Evolutionary conservation across 2,888 invertebrate genomes (phyloP).

Genomic region (Drosophila suboccidentalis): DNA sequence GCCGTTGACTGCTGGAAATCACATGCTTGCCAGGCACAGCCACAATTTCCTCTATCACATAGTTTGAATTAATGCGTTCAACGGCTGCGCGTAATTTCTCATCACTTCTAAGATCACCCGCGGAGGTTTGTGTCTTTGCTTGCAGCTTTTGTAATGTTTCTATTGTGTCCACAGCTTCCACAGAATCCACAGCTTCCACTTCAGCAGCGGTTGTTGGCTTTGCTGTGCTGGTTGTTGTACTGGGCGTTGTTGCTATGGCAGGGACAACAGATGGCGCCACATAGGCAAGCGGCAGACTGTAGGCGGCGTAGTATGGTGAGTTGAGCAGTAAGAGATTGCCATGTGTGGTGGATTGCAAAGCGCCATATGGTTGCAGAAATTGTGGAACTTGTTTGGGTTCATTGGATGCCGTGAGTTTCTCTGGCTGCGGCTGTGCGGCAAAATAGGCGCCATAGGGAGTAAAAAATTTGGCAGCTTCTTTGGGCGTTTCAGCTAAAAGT

Average conservation of each 20-base stretch:
- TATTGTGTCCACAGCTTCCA: slow-evolving; percentile 35
- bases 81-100: slow-evolving; percentile 76
- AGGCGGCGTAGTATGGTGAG: slow-evolving; percentile 59
- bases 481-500: background rate
- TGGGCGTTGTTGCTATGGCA: slow-evolving; percentile 6
- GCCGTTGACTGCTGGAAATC: slow-evolving; percentile 49
- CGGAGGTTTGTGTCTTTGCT: slow-evolving; percentile 62
- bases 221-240: slow-evolving; percentile 53
- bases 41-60: slow-evolving; percentile 83
- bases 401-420: slow-evolving; percentile 33
- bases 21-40: slow-evolving; percentile 79
- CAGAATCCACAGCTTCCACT: slow-evolving; percentile 9
- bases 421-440: slow-evolving; percentile 21
- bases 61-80: slow-evolving; percentile 81
- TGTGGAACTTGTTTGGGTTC: slow-evolving; percentile 22
- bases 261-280: slow-evolving; percentile 57
- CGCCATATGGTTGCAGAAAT: slow-evolving; percentile 43
- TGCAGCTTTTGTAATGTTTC: slow-evolving; percentile 65
- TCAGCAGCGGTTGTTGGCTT: slow-evolving; percentile 51
- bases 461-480: background rate
- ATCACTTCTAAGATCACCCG: slow-evolving; percentile 72
- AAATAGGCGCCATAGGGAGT: slow-evolving; percentile 43
- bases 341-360: slow-evolving; percentile 42
- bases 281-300: slow-evolving; percentile 54
- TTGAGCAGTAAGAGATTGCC: slow-evolving; percentile 40